Base-by-base conservation (phyloP, 2,797 vertebrate species). In the Holocentrus rufus region DNA sequence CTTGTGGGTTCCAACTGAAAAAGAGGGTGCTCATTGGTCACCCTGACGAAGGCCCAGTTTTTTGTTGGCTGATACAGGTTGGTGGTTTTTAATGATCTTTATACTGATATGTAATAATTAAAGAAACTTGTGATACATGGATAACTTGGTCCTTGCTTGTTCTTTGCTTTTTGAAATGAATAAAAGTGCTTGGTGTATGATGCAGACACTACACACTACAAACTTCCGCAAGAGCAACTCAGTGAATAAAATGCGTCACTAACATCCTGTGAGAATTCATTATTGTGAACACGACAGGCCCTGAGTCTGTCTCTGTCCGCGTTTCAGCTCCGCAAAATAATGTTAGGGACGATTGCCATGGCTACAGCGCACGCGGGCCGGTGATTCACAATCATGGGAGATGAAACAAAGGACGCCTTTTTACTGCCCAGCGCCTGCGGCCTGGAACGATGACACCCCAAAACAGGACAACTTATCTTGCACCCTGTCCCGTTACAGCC, bases 341-440 rank as follows among this genome's bases (percentile, higher is more conserved):
- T 79, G 74, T 84, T 88, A 54, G 60, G 66, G 60, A 69, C 3
- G 11, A 87, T 92, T 61, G 58, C 89, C 82, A 86, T 87, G 87
- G 85, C 65, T 82, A 91, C 83, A 42, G 63, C 54, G 66, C 6
- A 6, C 46, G 31, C 42, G 54, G 74, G 72, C 73, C 60, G 56
- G 69, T 91, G 87, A 89, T 84, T 92, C 86, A 90, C 74, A 76
- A 86, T 92, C 92, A 92, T 84, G 86, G 65, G 87, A 87, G 70
- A 66, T 74, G 17, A 80, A 87, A 92, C 90, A 92, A 91, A 90
- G 82, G 61, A 23, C 15, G 75, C 67, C 67, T 85, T 89, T 84
- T 84, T 84, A 44, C 64, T 75, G 52, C 39, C n/a, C 47, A 59
- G 27, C 2, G 70, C 84, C 82, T 76, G 74, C 3, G 39, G 83